Evolutionary conservation across 2,888 invertebrate species (phyloP), one percentile per base, ranked within the genome.

Genomic region (Cheilosia pagana): DNA sequence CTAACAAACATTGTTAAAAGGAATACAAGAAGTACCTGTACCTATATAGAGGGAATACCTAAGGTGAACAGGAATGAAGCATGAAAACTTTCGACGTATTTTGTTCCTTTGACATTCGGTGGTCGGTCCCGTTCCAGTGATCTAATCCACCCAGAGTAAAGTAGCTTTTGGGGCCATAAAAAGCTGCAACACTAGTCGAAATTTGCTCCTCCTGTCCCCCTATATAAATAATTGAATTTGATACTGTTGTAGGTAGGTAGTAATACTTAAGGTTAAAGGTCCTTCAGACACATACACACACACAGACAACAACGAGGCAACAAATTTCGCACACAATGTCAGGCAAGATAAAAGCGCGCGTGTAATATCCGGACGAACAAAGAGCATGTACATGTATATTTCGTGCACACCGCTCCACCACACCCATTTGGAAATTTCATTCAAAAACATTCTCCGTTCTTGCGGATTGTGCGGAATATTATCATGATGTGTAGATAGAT

Each of bases 181-280:
- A 68, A 81, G 31, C 53, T 55, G 65, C 65, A 81, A 65, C 71
- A 59, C 50, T 45, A 52, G 62, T 77, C 43, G 50, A 82, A 82
- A 62, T 72, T 60, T 28, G 28, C 28, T 28, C 8, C 28, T 68
- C 72, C 67, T 25, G 31, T 35, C 53, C 16, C 35, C 12, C 35
- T 1, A 3, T 25, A 39, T 77, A 77, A 82, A 82, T 82, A 82
- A 83, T 78, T 83, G 78, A 83, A 78, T 78, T 74, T 59, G 43
- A 83, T 78, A 78, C 50, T 43, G 63, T 68, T 77, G 72, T 72
- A 72, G n/a, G n/a, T n/a, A n/a, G n/a, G n/a, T 28, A 28, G 77
- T 77, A 70, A 48, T 41, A 23, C 59, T 14, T 71, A 78, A 83
- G 82, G 82, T 83, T 83, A 83, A 83, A 83, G 68, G 82, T 74